Evolutionary conservation across 2,113 vertebrate species (phyloP).

Genomic region (Syngnathus scovelli): DNA sequence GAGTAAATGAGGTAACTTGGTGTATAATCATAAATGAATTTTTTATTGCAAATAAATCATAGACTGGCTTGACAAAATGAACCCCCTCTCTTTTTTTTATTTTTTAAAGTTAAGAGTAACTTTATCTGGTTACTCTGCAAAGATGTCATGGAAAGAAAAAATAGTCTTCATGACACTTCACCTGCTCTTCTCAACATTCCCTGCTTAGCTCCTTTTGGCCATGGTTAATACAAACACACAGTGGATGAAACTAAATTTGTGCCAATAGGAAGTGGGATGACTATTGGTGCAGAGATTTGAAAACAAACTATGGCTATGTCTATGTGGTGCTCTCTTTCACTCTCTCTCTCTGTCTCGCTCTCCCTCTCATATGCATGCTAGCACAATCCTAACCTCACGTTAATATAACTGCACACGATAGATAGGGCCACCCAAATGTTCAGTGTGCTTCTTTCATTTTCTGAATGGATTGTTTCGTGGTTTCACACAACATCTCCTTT

Average conservation of each 20-base stretch:
- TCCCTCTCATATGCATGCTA: constrained; percentile 12
- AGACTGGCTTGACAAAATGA: background rate
- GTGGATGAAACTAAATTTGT: constrained; percentile 24
- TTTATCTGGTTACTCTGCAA: constrained; percentile 6
- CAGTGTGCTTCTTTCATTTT: constrained; percentile 23
- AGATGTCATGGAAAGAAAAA: constrained; percentile 32
- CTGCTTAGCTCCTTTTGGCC: constrained; percentile 7
- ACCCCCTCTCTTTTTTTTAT: background rate
- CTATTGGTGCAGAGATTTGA: constrained; percentile 32
- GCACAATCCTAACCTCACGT: constrained; percentile 17
- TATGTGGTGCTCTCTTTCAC: constrained; percentile 25
- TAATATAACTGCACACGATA: constrained; percentile 8
- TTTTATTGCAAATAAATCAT: background rate
- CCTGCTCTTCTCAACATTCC: constrained; percentile 47
- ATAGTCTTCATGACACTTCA: constrained; percentile 29
- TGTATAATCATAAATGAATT: background rate
- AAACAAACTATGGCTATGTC: constrained; percentile 15
- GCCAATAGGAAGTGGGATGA: background rate
- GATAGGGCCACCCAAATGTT: constrained; percentile 44
- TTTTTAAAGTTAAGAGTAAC: background rate
- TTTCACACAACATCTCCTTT: constrained; percentile 45
- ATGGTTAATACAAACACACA: constrained; percentile 37
- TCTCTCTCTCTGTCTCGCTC: background rate
- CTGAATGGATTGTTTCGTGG: constrained; percentile 28
- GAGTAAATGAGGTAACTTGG: background rate